phyloP scores from a whole-genome alignment of 1,140 invertebrate genomes.

The Maniola jurtina region DNA sequence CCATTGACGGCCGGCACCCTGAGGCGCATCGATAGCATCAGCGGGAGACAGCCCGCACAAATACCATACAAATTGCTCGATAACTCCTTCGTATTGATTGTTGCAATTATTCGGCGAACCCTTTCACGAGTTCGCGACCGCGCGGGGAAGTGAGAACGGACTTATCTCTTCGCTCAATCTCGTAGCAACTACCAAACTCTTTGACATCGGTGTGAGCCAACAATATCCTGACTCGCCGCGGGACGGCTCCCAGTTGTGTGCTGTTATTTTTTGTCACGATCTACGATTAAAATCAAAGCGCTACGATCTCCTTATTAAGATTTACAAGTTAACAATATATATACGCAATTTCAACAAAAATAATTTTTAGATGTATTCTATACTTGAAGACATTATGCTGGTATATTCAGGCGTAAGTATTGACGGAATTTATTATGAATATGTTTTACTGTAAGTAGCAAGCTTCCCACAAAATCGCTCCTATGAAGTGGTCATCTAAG shows the following conservation, averaged over 20 bases:
- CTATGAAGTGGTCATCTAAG: constrained; percentile 58
- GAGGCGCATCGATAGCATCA: constrained; percentile 68
- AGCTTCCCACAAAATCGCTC: constrained; percentile 65
- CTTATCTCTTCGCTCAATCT: constrained; percentile 68
- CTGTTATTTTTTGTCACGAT: constrained; percentile 70
- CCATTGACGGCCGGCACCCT: constrained; percentile 59
- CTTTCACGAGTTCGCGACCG: constrained; percentile 62
- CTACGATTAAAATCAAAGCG: constrained; percentile 49
- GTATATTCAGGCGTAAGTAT: constrained; percentile 21
- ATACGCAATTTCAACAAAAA: constrained; percentile 1
- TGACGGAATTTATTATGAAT: constrained; percentile 19
- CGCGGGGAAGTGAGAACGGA: constrained; percentile 73
- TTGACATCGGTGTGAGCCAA: constrained; percentile 67
- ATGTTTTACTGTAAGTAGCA: constrained; percentile 33
- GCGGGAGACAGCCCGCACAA: constrained; percentile 75
- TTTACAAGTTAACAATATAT: constrained; percentile 23
- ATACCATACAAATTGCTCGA: constrained; percentile 77
- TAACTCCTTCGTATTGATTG: constrained; percentile 74
- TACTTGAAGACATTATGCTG: constrained; percentile 14
- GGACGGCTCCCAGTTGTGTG: constrained; percentile 44
- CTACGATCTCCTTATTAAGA: constrained; percentile 24
- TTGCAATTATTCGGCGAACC: constrained; percentile 76
- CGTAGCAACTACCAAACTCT: constrained; percentile 53
- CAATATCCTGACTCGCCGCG: constrained; percentile 47
- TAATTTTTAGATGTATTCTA: neutral